Base-by-base conservation (phyloP, 64 coral and sea anemone species). In the Pachyseris speciosa region DNA sequence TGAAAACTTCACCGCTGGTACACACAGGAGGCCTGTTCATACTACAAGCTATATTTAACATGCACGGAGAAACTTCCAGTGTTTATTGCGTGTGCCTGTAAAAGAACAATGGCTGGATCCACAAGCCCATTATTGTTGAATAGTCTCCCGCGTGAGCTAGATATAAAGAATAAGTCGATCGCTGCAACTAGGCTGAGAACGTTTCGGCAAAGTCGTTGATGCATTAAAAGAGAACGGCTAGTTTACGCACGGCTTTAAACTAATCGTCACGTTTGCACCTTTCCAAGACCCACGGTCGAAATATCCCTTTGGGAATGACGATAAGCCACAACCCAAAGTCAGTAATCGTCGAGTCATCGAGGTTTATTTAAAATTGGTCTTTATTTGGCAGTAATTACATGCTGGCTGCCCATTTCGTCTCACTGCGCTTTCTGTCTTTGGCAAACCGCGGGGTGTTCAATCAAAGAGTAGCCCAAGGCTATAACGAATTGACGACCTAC, bases 11-110 rank as follows among this genome's bases (percentile, higher is more conserved):
- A 26, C 77, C 77, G 77, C 52, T 61, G n/a, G 25, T 28, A 36
- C 53, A 60, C 19, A 34, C 77, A n/a, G 53, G 77, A 36, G 33
- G 53, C 5, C 68, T 40, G 25, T 40, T 9, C 22, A 39, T 26
- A 38, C 9, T 9, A 61, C 7, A 40, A 20, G 17, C 77, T 37
- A 81, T 81, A 81, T 81, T 81, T 39, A 26, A 39, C 53, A 81
- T n/a, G n/a, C n/a, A n/a, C 37, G 32, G 74, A 81, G 77, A 81
- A 81, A 81, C 52, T 41, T 81, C 77, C 77, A 61, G 77, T 19
- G 25, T 76, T 9, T 7, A 76, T 5, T 31, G 73, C 9, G 43
- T 40, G 33, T 17, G 4, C 1, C 16, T 76, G 45, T 11, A 31
- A 30, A 51, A 76, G 49, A 10, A 76, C 10, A 51, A 48, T 30